These are phyloP conservation scores for Anolis apletophallus DNA, from an alignment of 2,797 vertebrate genomes.

Conservation along the genomic window DNA sequence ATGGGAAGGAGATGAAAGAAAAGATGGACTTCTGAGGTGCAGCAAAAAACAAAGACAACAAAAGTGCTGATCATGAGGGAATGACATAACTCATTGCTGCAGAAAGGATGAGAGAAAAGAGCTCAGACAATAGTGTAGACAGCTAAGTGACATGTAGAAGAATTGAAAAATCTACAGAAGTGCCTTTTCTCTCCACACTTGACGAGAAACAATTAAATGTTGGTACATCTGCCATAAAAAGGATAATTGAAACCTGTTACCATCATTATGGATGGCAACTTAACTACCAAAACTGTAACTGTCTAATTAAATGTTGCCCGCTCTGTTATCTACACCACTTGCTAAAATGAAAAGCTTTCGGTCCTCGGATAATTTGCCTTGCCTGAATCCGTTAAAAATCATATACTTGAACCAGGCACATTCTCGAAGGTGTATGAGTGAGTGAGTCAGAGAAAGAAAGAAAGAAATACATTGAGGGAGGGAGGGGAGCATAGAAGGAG, in stretches of 20 bases:
- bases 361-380: conserved; percentile 54
- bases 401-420: conserved; percentile 25
- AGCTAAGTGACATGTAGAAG: conserved; percentile 95
- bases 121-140: conserved; percentile 90
- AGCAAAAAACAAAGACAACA: conserved; percentile 99
- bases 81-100: conserved; percentile 95
- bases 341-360: conserved; percentile 70
- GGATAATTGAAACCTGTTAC: conserved; percentile 79
- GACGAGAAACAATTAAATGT: conserved; percentile 87
- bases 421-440: conserved; percentile 31
- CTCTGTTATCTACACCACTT: conserved; percentile 69
- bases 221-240: conserved; percentile 88
- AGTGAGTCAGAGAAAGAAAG: not conserved
- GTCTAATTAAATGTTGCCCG: conserved; percentile 69
- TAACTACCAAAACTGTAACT: conserved; percentile 74
- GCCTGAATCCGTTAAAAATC: conserved; percentile 40
- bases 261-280: conserved; percentile 67
- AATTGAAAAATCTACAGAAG: conserved; percentile 99
- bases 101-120: conserved; percentile 89
- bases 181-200: conserved; percentile 89
- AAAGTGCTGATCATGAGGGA: conserved; percentile 99
- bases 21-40: conserved; percentile 99
- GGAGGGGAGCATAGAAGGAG: accelerated
- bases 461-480: not conserved
- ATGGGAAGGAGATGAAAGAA: conserved; percentile 98